These are phyloP conservation scores for Dermatemys mawii DNA, from an alignment of 2,113 vertebrate species.

Conservation along the genomic window DNA sequence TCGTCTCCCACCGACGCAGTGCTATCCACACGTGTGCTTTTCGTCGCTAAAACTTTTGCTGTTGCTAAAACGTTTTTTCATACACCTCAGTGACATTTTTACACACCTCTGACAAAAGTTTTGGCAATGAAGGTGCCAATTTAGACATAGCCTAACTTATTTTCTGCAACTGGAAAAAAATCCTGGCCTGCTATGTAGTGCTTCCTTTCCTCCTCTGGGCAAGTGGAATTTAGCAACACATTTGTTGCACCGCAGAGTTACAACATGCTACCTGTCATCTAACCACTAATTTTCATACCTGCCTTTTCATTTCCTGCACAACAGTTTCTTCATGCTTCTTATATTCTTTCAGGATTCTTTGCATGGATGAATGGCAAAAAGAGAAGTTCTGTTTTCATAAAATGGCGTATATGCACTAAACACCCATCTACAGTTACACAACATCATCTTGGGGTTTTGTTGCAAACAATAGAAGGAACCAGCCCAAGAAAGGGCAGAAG, in stretches of 20 bases:
- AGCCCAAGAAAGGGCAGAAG: not conserved
- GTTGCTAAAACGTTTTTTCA: no score
- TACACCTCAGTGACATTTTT: no score
- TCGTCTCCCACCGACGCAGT: no score
- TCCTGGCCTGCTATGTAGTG: not conserved
- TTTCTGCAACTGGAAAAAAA: not conserved
- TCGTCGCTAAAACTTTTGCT: no score
- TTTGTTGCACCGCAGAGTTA: not conserved
- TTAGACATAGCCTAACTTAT: not conserved
- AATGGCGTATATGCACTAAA: not conserved
- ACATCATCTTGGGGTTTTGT: not conserved
- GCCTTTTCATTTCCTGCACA: not conserved
- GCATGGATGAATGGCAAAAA: not conserved
- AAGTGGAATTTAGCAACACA: not conserved
- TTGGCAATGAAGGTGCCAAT: not conserved
- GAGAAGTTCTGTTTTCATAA: not conserved
- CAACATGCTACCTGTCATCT: not conserved
- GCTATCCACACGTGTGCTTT: no score
- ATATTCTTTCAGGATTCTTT: not conserved
- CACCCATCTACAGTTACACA: fast-evolving
- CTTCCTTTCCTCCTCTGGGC: not conserved
- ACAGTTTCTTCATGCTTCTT: not conserved
- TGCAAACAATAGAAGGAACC: not conserved
- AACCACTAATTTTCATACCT: not conserved
- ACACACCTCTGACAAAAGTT: no score